phyloP scores from a whole-genome alignment of 2,113 vertebrate genomes.

The Gasterosteus nipponicus region DNA sequence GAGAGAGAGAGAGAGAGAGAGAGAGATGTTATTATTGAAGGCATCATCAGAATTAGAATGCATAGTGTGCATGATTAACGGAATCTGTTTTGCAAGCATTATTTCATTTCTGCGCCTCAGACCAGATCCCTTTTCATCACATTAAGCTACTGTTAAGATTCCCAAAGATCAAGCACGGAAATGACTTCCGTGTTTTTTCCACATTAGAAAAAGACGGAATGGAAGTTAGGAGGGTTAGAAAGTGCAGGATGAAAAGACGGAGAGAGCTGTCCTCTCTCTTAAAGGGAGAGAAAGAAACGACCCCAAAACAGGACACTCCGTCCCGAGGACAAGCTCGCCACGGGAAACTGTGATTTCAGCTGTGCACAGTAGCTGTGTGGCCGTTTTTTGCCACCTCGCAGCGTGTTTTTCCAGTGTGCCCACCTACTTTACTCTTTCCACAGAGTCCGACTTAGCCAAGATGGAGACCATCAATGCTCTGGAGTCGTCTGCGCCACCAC shows the following conservation, averaged over 20 bases:
- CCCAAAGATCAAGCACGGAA: neutral
- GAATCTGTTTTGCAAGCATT: neutral
- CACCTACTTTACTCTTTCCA: conserved; percentile 20
- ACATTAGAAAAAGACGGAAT: conserved; percentile 3
- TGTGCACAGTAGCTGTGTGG: conserved; percentile 30
- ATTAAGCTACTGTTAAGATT: neutral
- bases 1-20: neutral
- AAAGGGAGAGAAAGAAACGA: conserved; percentile 18
- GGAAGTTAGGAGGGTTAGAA: conserved; percentile 4
- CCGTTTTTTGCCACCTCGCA: conserved; percentile 1
- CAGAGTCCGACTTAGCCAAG: conserved; percentile 75
- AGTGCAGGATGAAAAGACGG: conserved; percentile 15
- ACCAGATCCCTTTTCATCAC: neutral
- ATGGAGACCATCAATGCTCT: conserved; percentile 71
- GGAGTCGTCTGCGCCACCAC: conserved; percentile 17
- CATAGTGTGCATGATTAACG: neutral
- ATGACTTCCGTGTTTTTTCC: neutral
- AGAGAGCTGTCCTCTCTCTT: neutral
- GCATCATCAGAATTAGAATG: neutral
- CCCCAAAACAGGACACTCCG: conserved; percentile 25
- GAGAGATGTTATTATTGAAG: neutral
- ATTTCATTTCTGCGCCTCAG: neutral
- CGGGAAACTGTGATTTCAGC: conserved; percentile 46
- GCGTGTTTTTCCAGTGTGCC: conserved; percentile 27
- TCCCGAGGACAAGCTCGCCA: conserved; percentile 21